phyloP scores from a whole-genome alignment of 2,797 vertebrate species.

The Morelia viridis region DNA sequence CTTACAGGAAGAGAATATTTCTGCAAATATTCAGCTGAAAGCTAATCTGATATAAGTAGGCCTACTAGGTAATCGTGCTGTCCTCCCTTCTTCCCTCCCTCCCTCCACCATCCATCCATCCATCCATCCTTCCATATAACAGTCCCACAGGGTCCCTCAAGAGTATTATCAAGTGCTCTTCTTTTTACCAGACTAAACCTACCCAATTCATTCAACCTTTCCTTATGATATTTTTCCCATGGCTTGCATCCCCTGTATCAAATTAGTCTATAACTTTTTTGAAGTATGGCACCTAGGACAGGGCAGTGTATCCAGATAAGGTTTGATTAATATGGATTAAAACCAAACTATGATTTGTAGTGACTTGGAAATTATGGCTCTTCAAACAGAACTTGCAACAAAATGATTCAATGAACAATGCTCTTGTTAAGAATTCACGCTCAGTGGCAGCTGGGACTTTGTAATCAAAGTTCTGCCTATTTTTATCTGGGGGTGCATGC shows the following conservation, averaged over 20 bases:
- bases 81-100: background rate
- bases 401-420: background rate
- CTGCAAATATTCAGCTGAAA: background rate
- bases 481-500: background rate
- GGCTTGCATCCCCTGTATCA: background rate
- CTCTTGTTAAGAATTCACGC: background rate
- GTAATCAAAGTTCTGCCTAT: background rate
- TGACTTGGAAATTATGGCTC: background rate
- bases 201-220: background rate
- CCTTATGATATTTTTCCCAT: background rate
- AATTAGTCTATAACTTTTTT: background rate
- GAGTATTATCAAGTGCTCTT: background rate
- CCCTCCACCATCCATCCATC: background rate
- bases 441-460: background rate
- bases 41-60: background rate
- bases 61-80: background rate
- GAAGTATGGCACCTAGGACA: background rate
- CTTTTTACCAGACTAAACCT: background rate
- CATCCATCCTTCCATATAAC: background rate
- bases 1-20: background rate
- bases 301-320: background rate
- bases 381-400: background rate
- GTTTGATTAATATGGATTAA: background rate
- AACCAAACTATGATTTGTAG: background rate
- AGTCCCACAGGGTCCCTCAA: background rate